A percentile compares a stretch with the other conserved stretches of the same genome.
Evolutionary conservation across 2,888 invertebrate genomes (phyloP).

Genomic region (Epistrophella euchroma): DNA sequence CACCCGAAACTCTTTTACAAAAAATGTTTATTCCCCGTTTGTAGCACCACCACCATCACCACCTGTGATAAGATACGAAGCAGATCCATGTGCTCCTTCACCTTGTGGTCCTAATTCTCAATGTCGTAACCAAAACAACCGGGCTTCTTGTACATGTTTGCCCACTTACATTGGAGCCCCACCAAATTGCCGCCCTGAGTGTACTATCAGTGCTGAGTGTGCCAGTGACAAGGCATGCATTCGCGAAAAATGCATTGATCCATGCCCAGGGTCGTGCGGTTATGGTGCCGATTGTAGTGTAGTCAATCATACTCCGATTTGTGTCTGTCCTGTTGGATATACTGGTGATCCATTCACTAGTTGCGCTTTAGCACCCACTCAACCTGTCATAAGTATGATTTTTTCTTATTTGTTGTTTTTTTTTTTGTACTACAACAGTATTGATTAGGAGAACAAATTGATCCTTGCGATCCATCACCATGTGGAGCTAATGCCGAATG

Average conservation of each 20-base stretch:
- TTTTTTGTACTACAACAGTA: slow-evolving; percentile 46
- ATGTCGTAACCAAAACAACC: slow-evolving; percentile 86
- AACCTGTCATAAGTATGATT: slow-evolving; percentile 79
- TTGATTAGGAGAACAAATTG: slow-evolving; percentile 82
- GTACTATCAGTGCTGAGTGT: slow-evolving; percentile 89
- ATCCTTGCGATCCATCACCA: slow-evolving; percentile 88
- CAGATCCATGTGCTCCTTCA: slow-evolving; percentile 87
- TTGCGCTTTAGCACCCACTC: slow-evolving; percentile 81
- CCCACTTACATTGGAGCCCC: slow-evolving; percentile 87
- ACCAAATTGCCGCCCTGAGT: slow-evolving; percentile 89
- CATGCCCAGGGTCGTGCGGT: slow-evolving; percentile 89
- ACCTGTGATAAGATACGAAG: slow-evolving; percentile 78
- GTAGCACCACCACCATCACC: slow-evolving; percentile 79
- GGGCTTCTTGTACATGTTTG: slow-evolving; percentile 88
- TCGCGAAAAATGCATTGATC: slow-evolving; percentile 88
- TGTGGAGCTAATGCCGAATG: slow-evolving; percentile 89
- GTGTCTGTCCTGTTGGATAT: slow-evolving; percentile 86
- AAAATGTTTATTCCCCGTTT: neutral
- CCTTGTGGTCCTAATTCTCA: slow-evolving; percentile 88
- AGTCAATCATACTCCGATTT: slow-evolving; percentile 88
- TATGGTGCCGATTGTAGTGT: slow-evolving; percentile 86
- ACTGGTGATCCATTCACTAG: slow-evolving; percentile 86
- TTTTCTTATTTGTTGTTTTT: slow-evolving; percentile 20
- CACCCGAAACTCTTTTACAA: neutral
- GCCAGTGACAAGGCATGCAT: slow-evolving; percentile 88